Conservation (phyloP, 2,113 vertebrate species). For the Phylloscopus trochilus region DNA sequence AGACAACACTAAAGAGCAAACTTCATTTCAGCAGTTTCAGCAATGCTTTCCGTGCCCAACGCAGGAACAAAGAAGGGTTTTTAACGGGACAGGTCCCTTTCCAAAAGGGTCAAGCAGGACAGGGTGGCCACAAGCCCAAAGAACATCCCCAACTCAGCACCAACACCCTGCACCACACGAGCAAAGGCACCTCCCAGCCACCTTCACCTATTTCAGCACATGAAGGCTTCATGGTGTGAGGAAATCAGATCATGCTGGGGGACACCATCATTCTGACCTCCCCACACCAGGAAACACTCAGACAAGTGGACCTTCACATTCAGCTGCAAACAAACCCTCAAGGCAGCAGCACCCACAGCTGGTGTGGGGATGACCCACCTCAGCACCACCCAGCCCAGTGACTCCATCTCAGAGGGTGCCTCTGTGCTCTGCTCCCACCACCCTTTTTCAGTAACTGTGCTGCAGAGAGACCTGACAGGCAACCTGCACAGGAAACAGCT, state of each 20-base stretch:
- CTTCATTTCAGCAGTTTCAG: not conserved
- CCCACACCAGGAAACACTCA: rapidly evolving
- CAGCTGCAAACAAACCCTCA: not conserved
- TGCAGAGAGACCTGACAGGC: rapidly evolving
- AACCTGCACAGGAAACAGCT: not conserved
- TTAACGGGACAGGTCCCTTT: not conserved
- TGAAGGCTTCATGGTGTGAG: not conserved
- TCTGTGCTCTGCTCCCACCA: not conserved
- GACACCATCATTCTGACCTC: not conserved
- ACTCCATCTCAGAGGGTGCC: rapidly evolving
- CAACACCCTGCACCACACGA: rapidly evolving
- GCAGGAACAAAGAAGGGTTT: not conserved
- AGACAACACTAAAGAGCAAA: not conserved
- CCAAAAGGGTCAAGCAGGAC: not conserved
- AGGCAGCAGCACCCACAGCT: not conserved
- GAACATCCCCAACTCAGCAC: not conserved
- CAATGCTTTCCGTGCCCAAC: rapidly evolving
- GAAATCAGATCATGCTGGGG: not conserved
- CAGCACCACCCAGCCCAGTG: not conserved
- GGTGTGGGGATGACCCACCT: rapidly evolving
- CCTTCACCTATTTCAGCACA: not conserved
- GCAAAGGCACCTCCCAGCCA: not conserved
- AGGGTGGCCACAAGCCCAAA: rapidly evolving
- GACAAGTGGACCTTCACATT: not conserved
- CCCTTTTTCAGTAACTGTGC: not conserved